phyloP scores from a whole-genome alignment of 2,113 vertebrate genomes.

The Eptesicus fuscus region DNA sequence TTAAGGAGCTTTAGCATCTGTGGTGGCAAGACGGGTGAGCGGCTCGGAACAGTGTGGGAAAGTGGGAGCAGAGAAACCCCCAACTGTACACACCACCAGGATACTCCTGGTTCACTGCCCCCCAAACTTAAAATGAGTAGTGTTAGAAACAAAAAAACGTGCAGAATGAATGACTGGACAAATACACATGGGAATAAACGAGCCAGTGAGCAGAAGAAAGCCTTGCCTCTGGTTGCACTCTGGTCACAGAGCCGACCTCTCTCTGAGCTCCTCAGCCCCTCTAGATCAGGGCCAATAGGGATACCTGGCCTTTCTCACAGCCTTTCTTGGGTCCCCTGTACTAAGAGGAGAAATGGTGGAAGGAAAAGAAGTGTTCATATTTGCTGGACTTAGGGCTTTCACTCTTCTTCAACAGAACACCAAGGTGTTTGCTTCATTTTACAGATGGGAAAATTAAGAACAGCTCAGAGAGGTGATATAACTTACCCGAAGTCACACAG shows the following conservation, averaged over 20 bases:
- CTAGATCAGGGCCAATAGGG: not conserved
- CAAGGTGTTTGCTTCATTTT: not conserved
- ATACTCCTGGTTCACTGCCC: not conserved
- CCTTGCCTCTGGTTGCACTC: not conserved
- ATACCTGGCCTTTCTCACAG: not conserved
- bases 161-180: not conserved
- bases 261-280: not conserved
- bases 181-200: not conserved
- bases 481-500: not conserved
- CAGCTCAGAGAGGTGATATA: not conserved
- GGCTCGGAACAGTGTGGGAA: not conserved
- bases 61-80: not conserved
- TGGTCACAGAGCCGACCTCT: accelerated
- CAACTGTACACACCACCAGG: not conserved
- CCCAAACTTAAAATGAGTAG: not conserved
- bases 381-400: not conserved
- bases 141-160: not conserved
- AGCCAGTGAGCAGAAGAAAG: not conserved
- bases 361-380: not conserved
- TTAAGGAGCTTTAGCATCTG: not conserved
- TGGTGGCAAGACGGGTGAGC: not conserved
- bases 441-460: not conserved
- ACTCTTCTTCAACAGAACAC: not conserved
- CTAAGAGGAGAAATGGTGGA: not conserved
- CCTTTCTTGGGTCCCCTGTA: not conserved